phyloP scores from a whole-genome alignment of 2,797 vertebrate genomes.

The Varecia variegata region DNA sequence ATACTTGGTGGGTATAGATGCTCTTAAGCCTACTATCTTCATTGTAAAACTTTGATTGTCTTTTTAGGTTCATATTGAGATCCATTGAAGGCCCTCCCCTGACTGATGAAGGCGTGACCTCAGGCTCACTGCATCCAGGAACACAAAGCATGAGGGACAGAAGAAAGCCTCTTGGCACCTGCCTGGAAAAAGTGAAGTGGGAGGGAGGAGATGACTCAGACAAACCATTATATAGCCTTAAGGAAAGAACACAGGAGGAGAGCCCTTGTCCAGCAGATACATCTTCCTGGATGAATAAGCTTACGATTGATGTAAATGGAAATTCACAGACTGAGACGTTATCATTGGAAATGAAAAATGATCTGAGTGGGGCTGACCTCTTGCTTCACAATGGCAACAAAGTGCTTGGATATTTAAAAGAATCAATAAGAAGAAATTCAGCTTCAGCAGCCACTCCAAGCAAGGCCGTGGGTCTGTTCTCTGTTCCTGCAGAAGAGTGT shows the following conservation, averaged over 20 bases:
- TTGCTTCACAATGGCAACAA: constrained; percentile 43
- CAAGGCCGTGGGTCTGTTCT: constrained; percentile 52
- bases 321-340: constrained; percentile 62
- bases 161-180: background rate
- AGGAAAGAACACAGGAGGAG: constrained; percentile 45
- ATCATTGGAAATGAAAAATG: constrained; percentile 57
- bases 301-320: background rate
- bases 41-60: constrained; percentile 23
- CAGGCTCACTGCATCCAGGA: background rate
- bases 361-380: constrained; percentile 35
- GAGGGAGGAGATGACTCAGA: constrained; percentile 54
- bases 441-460: constrained; percentile 24
- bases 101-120: background rate
- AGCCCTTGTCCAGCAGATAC: background rate
- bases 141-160: constrained; percentile 59
- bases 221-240: background rate
- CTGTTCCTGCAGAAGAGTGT: constrained; percentile 34
- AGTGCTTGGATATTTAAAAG: constrained; percentile 28
- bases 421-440: constrained; percentile 50
- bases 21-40: background rate
- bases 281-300: constrained; percentile 28
- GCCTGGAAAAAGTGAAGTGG: background rate
- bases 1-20: background rate
- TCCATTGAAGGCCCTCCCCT: constrained; percentile 87
- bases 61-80: constrained; percentile 97